These are phyloP conservation scores for Zaprionus capensis DNA, from an alignment of 1,140 invertebrate genomes.

Conservation along the genomic window DNA sequence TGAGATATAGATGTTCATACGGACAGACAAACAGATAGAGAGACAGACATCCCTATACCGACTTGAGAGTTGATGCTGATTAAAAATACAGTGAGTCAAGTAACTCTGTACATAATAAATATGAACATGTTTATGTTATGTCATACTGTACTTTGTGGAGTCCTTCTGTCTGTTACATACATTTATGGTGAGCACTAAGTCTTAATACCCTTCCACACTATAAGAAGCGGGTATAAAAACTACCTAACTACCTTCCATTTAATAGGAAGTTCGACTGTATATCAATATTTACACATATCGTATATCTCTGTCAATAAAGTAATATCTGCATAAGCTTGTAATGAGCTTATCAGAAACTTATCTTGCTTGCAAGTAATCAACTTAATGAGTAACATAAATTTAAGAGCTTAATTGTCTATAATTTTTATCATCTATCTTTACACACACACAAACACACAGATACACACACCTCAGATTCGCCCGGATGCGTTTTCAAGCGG, in stretches of 20 bases:
- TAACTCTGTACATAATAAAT: too few species aligned
- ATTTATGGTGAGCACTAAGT: too few species aligned
- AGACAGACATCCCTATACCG: too few species aligned
- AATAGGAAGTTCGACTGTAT: neutral
- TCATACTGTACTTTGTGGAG: too few species aligned
- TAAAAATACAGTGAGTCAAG: too few species aligned
- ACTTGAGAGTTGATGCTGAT: too few species aligned
- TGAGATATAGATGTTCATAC: too few species aligned
- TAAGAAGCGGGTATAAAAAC: neutral
- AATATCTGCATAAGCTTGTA: neutral
- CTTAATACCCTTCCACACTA: too few species aligned
- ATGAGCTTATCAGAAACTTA: conserved; percentile 3
- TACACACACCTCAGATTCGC: conserved; percentile 66
- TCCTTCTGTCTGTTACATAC: too few species aligned
- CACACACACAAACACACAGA: neutral
- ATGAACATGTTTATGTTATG: too few species aligned
- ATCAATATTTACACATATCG: neutral
- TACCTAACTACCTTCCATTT: neutral
- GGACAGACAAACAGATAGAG: too few species aligned
- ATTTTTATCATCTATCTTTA: neutral
- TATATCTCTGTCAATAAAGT: neutral
- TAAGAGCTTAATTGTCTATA: conserved; percentile 3
- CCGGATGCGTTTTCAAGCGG: conserved; percentile 73
- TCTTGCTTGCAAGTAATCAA: neutral
- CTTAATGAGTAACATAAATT: neutral